Evolutionary conservation across 2,888 invertebrate genomes (phyloP).

Genomic region (Mythimna ferrago): DNA sequence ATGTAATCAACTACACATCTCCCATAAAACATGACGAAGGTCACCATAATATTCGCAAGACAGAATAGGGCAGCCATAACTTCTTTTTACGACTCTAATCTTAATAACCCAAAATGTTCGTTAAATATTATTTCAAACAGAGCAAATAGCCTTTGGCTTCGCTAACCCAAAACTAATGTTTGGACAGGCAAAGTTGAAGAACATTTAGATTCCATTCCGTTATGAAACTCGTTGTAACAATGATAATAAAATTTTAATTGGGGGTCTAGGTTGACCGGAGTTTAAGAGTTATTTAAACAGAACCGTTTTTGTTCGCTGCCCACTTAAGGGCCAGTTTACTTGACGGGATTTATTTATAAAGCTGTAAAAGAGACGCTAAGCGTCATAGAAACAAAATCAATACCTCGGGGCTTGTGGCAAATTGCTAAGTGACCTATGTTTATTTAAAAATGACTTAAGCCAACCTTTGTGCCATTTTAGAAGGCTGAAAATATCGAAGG

Average conservation of each 20-base stretch:
- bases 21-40: conserved; percentile 43
- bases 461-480: conserved; percentile 1
- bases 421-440: conserved; percentile 32
- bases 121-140: conserved; percentile 52
- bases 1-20: conserved; percentile 37
- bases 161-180: conserved; percentile 44
- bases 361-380: conserved; percentile 1
- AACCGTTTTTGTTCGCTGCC: conserved; percentile 14
- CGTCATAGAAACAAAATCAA: conserved; percentile 26
- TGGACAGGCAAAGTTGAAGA: conserved; percentile 31
- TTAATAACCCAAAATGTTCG: conserved; percentile 55
- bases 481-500: conserved; percentile 12
- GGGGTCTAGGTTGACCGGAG: conserved; percentile 18
- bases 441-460: conserved; percentile 7
- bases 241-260: conserved; percentile 40
- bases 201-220: conserved; percentile 41
- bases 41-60: conserved; percentile 46
- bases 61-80: conserved; percentile 43
- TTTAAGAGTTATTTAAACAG: conserved; percentile 19
- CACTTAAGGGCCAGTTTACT: conserved; percentile 10
- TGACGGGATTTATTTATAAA: neutral
- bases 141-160: conserved; percentile 34
- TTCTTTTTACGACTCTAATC: conserved; percentile 53
- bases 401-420: conserved; percentile 4
- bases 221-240: conserved; percentile 33